Evolutionary conservation across 2,113 vertebrate species (phyloP).

Genomic region (Xyliphius kryptos): DNA sequence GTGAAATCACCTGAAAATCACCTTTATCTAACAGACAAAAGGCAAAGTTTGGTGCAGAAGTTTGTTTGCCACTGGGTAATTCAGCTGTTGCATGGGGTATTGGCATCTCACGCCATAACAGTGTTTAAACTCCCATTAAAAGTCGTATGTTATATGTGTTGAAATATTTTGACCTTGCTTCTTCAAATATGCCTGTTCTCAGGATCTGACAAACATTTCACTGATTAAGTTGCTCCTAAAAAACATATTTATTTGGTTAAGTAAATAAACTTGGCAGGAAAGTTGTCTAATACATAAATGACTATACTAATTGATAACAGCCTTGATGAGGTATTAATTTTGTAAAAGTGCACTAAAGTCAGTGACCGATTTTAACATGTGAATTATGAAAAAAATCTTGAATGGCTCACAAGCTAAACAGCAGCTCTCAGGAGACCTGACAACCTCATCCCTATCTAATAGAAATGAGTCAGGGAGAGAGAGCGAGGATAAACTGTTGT

Average conservation of each 20-base stretch:
- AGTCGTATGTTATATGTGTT: no score
- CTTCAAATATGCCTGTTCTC: background rate
- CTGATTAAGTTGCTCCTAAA: background rate
- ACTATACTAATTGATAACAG: background rate
- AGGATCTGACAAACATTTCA: background rate
- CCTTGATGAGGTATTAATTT: background rate
- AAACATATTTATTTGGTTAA: background rate
- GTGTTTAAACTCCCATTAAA: no score
- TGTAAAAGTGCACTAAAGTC: background rate
- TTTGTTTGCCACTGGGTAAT: no score
- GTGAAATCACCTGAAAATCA: no score
- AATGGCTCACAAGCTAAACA: conserved; percentile 26
- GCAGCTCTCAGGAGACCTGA: conserved; percentile 29
- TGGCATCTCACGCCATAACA: no score
- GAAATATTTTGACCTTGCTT: background rate
- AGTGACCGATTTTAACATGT: background rate
- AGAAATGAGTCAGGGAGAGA: conserved; percentile 40
- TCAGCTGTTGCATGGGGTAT: no score
- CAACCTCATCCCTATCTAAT: conserved; percentile 32
- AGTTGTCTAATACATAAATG: background rate
- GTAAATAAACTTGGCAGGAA: background rate
- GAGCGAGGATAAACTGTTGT: conserved; percentile 50
- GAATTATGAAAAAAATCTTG: background rate
- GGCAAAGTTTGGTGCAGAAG: no score
- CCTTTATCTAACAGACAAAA: no score